Evolutionary conservation across 1,140 invertebrate genomes (phyloP).

Genomic region (Drosophila mojavensis): DNA sequence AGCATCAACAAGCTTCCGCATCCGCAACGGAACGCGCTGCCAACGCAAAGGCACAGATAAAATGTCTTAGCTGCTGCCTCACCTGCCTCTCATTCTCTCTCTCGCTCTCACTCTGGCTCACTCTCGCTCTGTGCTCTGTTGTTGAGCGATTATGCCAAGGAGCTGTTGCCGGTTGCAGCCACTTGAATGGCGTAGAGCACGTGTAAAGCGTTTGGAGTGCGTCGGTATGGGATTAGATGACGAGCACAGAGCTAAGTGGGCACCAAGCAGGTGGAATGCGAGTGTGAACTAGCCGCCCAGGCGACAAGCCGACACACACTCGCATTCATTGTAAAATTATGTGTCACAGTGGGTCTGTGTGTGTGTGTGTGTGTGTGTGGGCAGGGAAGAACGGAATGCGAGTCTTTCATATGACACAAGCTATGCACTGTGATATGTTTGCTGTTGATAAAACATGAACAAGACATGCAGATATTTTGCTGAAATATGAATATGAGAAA

Average conservation of each 20-base stretch:
- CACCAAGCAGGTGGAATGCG: slow-evolving; percentile 38
- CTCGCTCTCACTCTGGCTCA: too few species aligned
- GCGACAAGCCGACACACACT: slow-evolving; percentile 41
- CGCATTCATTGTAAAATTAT: slow-evolving; percentile 16
- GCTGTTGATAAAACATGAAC: slow-evolving; percentile 12
- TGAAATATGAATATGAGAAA: slow-evolving; percentile 1
- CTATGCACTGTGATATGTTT: slow-evolving; percentile 36
- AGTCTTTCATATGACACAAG: slow-evolving; percentile 20
- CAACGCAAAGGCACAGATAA: slow-evolving; percentile 64
- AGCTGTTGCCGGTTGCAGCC: slow-evolving; percentile 59
- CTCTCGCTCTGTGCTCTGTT: slow-evolving; percentile 32
- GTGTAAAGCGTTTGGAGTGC: slow-evolving; percentile 78
- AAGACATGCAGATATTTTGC: neutral
- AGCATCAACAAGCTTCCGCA: slow-evolving; percentile 82
- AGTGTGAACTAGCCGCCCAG: slow-evolving; percentile 52
- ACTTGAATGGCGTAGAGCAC: slow-evolving; percentile 75
- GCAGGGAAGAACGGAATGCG: slow-evolving; percentile 14
- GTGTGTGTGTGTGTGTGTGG: neutral
- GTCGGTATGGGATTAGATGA: slow-evolving; percentile 75
- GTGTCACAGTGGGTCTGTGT: neutral
- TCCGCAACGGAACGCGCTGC: slow-evolving; percentile 75
- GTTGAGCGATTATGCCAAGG: slow-evolving; percentile 80
- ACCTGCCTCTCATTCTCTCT: too few species aligned
- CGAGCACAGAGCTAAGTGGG: slow-evolving; percentile 32
- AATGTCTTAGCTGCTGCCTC: slow-evolving; percentile 69